Evolutionary conservation across 1,140 invertebrate species (phyloP), one percentile per base, ranked within the genome.

Genomic region (Anastatus disparis): DNA sequence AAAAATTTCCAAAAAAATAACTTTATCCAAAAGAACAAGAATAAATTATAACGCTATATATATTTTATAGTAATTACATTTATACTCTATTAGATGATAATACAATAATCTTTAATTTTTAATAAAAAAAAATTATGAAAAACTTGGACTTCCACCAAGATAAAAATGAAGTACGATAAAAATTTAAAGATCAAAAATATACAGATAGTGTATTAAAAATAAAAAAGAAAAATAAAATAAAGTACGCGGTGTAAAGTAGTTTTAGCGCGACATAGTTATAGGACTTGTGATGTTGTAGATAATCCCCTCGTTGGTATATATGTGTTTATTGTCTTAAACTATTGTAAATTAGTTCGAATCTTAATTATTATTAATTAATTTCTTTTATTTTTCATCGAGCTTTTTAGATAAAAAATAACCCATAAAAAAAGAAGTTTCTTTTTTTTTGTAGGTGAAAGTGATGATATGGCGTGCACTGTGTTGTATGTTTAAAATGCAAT

Each of bases 51-150:
- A 20, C 15, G 40, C 20, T 40, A 63, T 62, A 40, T 71, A 76
- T 69, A 72, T 76, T 74, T 72, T 76, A 64, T 74, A 75, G 71
- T 59, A 67, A 56, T 56, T 73, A 75, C 29, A 75, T 71, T 71
- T 73, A 67, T 74, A 74, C 63, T 55, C 40, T 68, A 48, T 48
- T 63, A 71, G 55, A n/a, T 12, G 24, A 59, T 70, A 64, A 17
- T 12, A 22, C 42, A 31, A 52, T 44, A 40, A 58, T 40, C 38
- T 50, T 58, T 38, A 48, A 35, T 64, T 31, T 29, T 50, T 22
- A 22, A 48, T 31, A n/a, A 65, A 65, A 52, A 17, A 70, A 31
- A 58, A 71, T 50, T 6, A 50, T 52, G 31, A 35, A 61, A 3
- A 20, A 65, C n/a, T 50, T 59, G 22, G 17, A 58, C 38, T 58